Conservation (phyloP, 1,140 invertebrate genomes). For the Bombus pyrosoma region DNA sequence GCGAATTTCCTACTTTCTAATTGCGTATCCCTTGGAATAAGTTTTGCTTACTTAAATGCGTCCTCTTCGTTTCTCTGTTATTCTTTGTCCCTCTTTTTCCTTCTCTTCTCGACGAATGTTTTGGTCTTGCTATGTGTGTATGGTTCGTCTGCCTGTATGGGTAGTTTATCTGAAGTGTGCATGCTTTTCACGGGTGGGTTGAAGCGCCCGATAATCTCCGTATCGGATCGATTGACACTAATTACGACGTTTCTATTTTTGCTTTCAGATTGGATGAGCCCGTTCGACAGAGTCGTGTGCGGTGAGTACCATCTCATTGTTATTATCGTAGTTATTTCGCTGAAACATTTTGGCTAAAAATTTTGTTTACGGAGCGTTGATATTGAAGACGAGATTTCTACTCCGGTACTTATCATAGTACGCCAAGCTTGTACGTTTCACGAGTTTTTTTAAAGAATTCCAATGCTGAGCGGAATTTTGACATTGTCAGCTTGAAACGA, state of each 20-base stretch:
- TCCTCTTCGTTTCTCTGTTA: neutral
- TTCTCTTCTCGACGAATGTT: neutral
- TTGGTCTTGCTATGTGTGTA: neutral
- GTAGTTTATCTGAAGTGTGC: conserved; percentile 43
- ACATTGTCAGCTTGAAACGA: neutral
- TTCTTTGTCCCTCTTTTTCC: neutral
- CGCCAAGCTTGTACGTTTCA: too few relatives aligned
- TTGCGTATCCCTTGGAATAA: conserved; percentile 32
- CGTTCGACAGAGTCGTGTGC: conserved; percentile 94
- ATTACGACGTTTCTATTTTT: conserved; percentile 60
- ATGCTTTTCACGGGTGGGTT: conserved; percentile 42
- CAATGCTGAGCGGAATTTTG: neutral
- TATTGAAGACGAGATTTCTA: conserved; percentile 45
- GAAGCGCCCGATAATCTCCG: conserved; percentile 24
- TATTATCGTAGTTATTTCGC: conserved; percentile 7
- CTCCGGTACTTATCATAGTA: neutral
- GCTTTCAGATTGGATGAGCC: conserved; percentile 94
- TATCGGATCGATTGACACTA: conserved; percentile 23
- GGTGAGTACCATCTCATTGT: conserved; percentile 86
- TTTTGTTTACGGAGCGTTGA: conserved; percentile 12
- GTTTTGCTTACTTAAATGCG: neutral
- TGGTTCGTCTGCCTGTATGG: neutral
- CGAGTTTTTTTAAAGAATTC: neutral
- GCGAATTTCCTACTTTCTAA: conserved; percentile 55
- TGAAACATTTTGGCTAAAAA: neutral